Evolutionary conservation across 2,888 invertebrate genomes (phyloP).

Genomic region (Nineta flava): DNA sequence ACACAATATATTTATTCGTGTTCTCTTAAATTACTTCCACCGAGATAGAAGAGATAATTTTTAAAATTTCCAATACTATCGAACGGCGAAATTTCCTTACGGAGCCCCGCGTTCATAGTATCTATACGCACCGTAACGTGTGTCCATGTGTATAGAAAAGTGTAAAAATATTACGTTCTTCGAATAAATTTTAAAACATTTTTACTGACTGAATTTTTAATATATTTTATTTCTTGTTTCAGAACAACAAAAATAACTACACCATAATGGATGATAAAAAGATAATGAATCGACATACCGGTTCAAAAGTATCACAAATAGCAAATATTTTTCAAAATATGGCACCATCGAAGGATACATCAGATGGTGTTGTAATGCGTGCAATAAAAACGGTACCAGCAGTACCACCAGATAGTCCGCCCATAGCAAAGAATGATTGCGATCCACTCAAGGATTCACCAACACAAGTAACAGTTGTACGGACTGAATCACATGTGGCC

Average conservation of each 20-base stretch:
- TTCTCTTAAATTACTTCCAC: no score
- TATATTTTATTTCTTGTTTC: not conserved
- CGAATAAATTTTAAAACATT: no score
- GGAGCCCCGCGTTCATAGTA: no score
- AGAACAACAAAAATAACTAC: not conserved
- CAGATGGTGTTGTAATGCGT: slow-evolving; percentile 3
- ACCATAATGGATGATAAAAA: slow-evolving; percentile 26
- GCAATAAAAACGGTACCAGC: slow-evolving; percentile 8
- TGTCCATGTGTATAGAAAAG: no score
- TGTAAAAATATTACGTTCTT: no score
- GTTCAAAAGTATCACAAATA: slow-evolving; percentile 80
- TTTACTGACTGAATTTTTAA: not conserved
- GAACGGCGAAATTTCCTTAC: no score
- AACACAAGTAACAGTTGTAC: slow-evolving; percentile 48
- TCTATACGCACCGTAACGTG: no score
- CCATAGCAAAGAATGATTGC: slow-evolving; percentile 20
- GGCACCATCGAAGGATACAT: slow-evolving; percentile 32
- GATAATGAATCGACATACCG: slow-evolving; percentile 21
- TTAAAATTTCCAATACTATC: no score
- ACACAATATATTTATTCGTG: no score
- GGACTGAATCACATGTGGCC: slow-evolving; percentile 81
- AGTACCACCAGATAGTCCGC: slow-evolving; percentile 23
- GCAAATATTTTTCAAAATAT: slow-evolving; percentile 71
- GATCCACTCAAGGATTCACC: slow-evolving; percentile 24
- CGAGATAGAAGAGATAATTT: no score